These are phyloP conservation scores for Forbesichthys agassizii DNA, from an alignment of 2,113 vertebrate species.

Conservation along the genomic window DNA sequence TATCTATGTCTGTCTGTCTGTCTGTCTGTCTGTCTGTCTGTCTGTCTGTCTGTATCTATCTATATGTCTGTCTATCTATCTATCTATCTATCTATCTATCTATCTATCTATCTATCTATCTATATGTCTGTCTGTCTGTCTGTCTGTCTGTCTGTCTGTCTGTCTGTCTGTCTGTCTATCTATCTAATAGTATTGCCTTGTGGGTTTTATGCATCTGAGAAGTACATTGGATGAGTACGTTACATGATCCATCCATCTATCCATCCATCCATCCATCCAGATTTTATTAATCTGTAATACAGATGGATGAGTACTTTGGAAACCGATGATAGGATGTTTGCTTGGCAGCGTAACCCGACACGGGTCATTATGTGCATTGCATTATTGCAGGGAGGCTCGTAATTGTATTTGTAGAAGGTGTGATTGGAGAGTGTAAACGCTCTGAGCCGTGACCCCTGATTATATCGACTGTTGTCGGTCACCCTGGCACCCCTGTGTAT, in stretches of 20 bases:
- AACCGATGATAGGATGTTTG: conserved; percentile 11
- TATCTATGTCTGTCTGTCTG: neutral
- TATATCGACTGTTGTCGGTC: conserved; percentile 38
- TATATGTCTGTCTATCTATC: too few relatives aligned
- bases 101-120: too few relatives aligned
- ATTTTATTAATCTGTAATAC: neutral
- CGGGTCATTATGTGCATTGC: conserved; percentile 29
- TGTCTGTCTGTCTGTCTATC: too few relatives aligned
- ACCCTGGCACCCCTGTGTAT: conserved; percentile 2
- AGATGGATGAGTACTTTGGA: conserved; percentile 6
- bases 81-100: too few relatives aligned
- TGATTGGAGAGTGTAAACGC: conserved; percentile 54
- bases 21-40: too few relatives aligned
- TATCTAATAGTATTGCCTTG: neutral
- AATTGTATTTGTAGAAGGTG: conserved; percentile 33
- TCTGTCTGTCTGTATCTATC: too few relatives aligned
- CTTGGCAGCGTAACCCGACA: conserved; percentile 35
- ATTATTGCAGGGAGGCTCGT: conserved; percentile 38
- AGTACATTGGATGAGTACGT: too few relatives aligned
- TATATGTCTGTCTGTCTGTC: too few relatives aligned
- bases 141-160: too few relatives aligned
- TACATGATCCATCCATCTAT: too few relatives aligned
- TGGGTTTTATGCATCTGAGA: too few relatives aligned
- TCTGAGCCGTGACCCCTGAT: conserved; percentile 37
- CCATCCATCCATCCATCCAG: too few relatives aligned